Evolutionary conservation across 1,140 invertebrate genomes (phyloP).

Genomic region (Achroia grisella): DNA sequence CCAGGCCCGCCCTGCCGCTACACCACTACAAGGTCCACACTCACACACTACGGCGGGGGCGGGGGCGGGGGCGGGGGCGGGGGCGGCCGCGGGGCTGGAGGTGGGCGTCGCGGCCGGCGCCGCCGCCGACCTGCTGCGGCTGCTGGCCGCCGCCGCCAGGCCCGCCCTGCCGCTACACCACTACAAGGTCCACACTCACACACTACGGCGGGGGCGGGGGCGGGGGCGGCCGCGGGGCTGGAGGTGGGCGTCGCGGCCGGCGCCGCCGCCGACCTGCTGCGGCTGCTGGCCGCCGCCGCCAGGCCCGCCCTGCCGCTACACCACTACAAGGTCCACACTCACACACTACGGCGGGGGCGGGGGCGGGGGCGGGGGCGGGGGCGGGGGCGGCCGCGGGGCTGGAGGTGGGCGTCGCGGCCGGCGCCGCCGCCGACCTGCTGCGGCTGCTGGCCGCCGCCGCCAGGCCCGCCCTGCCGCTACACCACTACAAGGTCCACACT

Average conservation of each 20-base stretch:
- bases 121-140: conserved; percentile 23
- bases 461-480: too few relatives aligned
- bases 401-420: conserved; percentile 53
- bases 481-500: too few relatives aligned
- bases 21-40: conserved; percentile 34
- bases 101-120: conserved; percentile 50
- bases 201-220: too few relatives aligned
- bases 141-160: conserved; percentile 26
- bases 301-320: too few relatives aligned
- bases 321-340: too few relatives aligned
- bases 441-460: conserved; percentile 29
- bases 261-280: conserved; percentile 24
- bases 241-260: conserved; percentile 56
- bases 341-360: too few relatives aligned
- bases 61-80: too few relatives aligned
- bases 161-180: too few relatives aligned
- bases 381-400: conserved; percentile 33
- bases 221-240: conserved; percentile 33
- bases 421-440: conserved; percentile 28
- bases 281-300: conserved; percentile 27
- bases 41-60: too few relatives aligned
- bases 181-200: too few relatives aligned
- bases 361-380: too few relatives aligned
- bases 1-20: conserved; percentile 16
- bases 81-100: conserved; percentile 39